Evolutionary conservation across 2,797 vertebrate genomes (phyloP).

Genomic region (Gallinago solitaria): DNA sequence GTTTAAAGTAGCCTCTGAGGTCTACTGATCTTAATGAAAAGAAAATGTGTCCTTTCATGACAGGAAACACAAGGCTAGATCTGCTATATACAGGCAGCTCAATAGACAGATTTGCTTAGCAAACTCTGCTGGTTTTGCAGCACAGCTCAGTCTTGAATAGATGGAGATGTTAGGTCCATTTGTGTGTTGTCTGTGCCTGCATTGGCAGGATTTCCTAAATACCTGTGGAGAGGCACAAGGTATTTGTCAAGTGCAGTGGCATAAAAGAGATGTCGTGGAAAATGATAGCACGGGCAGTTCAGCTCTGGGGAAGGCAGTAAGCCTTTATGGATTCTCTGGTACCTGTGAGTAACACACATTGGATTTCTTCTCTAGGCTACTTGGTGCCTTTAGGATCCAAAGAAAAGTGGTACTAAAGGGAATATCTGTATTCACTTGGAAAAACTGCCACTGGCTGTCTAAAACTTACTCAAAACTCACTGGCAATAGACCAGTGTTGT

Average conservation of each 20-base stretch:
- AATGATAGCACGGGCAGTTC: constrained; percentile 34
- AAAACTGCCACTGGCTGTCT: background rate
- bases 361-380: constrained; percentile 16
- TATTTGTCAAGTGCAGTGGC: constrained; percentile 36
- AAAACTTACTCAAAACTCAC: background rate
- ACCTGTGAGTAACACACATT: background rate
- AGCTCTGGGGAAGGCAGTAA: constrained; percentile 29
- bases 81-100: background rate
- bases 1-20: constrained; percentile 4
- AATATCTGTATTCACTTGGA: background rate
- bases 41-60: background rate
- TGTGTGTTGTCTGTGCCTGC: background rate
- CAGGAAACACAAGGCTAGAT: background rate
- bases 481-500: background rate
- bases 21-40: background rate
- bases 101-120: background rate
- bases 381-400: background rate
- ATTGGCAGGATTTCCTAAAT: constrained; percentile 35
- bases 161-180: background rate
- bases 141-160: background rate
- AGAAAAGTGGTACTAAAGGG: background rate
- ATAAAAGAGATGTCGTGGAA: constrained; percentile 43
- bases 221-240: constrained; percentile 35
- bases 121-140: background rate
- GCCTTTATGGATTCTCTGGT: constrained; percentile 27